These are phyloP conservation scores for Nematopogon swammerdamellus DNA, from an alignment of 2,888 invertebrate genomes.

Conservation along the genomic window DNA sequence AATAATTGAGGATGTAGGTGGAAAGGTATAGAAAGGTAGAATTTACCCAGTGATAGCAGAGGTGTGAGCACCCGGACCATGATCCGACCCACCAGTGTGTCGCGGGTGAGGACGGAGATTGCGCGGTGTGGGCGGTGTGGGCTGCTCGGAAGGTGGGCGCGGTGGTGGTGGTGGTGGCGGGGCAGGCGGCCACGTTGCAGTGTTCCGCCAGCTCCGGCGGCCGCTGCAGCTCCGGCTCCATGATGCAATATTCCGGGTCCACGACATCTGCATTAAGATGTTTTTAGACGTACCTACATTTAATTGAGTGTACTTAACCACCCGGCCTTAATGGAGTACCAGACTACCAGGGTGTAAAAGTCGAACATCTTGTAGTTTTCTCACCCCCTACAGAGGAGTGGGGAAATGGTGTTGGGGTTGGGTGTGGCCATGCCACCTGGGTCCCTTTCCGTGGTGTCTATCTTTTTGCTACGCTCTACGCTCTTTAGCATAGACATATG, in stretches of 20 bases:
- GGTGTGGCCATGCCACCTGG: too few species aligned
- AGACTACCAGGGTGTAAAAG: background rate
- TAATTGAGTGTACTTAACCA: too few species aligned
- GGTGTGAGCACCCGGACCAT: constrained; percentile 72
- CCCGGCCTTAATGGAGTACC: background rate
- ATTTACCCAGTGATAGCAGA: constrained; percentile 40
- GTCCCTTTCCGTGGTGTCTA: too few species aligned
- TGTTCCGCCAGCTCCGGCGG: constrained; percentile 60
- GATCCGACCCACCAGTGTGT: constrained; percentile 84
- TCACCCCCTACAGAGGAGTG: too few species aligned
- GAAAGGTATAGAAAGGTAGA: background rate
- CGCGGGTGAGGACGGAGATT: constrained; percentile 64
- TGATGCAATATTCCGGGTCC: constrained; percentile 60
- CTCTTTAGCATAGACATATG: too few species aligned
- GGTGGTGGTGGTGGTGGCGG: constrained; percentile 16
- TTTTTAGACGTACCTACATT: too few species aligned
- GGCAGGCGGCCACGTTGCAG: constrained; percentile 65
- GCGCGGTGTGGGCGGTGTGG: constrained; percentile 52
- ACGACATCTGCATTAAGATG: constrained; percentile 54
- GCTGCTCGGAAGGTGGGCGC: too few species aligned
- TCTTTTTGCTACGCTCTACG: too few species aligned
- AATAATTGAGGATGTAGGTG: too few species aligned
- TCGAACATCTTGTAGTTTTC: background rate
- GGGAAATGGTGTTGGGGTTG: too few species aligned
- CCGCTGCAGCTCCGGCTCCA: constrained; percentile 43